Percentiles rank a stretch among this genome's conserved stretches.
Evolutionary conservation across 2,113 vertebrate genomes (phyloP).

Genomic region (Anthoscopus minutus): DNA sequence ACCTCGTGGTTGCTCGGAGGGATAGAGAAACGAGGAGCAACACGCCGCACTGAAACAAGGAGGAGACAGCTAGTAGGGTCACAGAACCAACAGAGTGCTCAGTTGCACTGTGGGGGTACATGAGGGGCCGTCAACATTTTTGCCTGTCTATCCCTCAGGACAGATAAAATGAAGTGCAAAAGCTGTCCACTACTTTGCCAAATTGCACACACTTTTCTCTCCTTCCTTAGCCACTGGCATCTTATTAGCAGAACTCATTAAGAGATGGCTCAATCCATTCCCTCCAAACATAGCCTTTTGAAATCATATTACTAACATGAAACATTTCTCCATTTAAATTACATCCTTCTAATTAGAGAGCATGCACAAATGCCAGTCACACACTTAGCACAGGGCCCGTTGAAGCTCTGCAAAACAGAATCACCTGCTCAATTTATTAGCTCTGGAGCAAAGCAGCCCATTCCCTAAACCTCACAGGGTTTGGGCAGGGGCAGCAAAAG

Average conservation of each 20-base stretch:
- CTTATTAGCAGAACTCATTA: slow-evolving; percentile 40
- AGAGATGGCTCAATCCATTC: slow-evolving; percentile 19
- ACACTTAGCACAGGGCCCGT: neutral
- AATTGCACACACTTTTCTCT: slow-evolving; percentile 10
- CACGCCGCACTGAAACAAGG: slow-evolving; percentile 89
- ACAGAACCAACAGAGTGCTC: neutral
- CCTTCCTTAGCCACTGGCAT: slow-evolving; percentile 40
- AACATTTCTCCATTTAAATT: slow-evolving; percentile 32
- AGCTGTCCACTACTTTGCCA: slow-evolving; percentile 30
- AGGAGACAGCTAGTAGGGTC: slow-evolving; percentile 67
- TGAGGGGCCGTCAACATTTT: neutral
- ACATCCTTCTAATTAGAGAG: slow-evolving; percentile 38
- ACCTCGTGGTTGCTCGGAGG: slow-evolving; percentile 95
- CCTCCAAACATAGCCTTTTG: slow-evolving; percentile 28
- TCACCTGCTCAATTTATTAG: slow-evolving; percentile 32
- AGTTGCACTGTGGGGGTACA: rapidly evolving
- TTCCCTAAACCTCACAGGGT: neutral
- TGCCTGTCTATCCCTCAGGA: slow-evolving; percentile 18
- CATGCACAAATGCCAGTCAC: slow-evolving; percentile 42
- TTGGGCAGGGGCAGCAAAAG: neutral
- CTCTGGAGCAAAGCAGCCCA: neutral
- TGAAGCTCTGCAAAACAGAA: neutral
- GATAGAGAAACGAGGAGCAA: slow-evolving; percentile 97
- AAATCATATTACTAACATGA: slow-evolving; percentile 51
- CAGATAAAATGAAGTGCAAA: slow-evolving; percentile 31